Conservation (phyloP, 35 echinoderm and acorn worm genomes). For the Ophiothrix spiculata region DNA sequence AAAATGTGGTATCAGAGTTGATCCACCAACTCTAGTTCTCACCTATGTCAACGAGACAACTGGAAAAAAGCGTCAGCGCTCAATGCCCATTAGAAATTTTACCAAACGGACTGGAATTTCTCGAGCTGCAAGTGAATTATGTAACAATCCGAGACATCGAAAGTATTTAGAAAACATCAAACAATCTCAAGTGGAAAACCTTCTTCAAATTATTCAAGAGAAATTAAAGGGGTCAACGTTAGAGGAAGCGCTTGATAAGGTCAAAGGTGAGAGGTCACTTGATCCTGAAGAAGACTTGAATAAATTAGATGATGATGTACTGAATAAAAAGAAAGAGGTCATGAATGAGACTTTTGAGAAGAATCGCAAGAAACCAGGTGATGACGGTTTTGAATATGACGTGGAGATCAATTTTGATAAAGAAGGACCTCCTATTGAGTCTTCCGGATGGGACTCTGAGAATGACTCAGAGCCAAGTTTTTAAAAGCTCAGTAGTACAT, state of each 20-base stretch:
- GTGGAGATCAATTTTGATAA: conserved; percentile 90
- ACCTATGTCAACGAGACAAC: conserved; percentile 67
- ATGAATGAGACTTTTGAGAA: conserved; percentile 94
- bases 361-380: conserved; percentile 78
- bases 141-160: conserved; percentile 76
- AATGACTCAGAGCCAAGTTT: conserved; percentile 80
- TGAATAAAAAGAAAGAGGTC: conserved; percentile 69
- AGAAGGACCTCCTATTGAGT: conserved; percentile 62
- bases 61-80: conserved; percentile 67
- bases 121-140: conserved; percentile 52
- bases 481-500: neutral
- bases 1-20: conserved; percentile 79
- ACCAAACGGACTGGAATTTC: conserved; percentile 70
- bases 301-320: conserved; percentile 67
- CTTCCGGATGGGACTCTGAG: conserved; percentile 89
- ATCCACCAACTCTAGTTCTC: conserved; percentile 72
- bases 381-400: conserved; percentile 85
- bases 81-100: conserved; percentile 90
- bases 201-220: conserved; percentile 80
- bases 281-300: conserved; percentile 68
- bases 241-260: conserved; percentile 56
- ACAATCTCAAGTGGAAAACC: conserved; percentile 68
- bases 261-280: conserved; percentile 40
- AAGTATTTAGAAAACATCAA: conserved; percentile 78
- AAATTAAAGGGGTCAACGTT: conserved; percentile 53